Base-by-base conservation (phyloP, 2,113 vertebrate genomes). In the Saccopteryx leptura region DNA sequence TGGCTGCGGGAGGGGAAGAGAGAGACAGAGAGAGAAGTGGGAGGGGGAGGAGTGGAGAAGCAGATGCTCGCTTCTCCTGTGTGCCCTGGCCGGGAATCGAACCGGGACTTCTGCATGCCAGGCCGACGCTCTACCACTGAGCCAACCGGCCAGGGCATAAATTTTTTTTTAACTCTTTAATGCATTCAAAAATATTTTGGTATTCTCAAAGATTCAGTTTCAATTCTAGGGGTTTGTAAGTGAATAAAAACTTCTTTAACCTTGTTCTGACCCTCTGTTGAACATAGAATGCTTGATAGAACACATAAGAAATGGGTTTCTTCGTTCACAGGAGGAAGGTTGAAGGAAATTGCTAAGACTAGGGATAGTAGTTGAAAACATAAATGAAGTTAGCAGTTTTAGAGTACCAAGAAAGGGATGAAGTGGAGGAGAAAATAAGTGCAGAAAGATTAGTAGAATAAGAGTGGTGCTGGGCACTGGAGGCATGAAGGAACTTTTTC, bases 171-270 rank as follows among this genome's bases (percentile, higher is more conserved):
- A 54, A 58, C 46, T 33, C 28, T 80, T 33, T 5, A 68, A 58
- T 58, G 2, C 2, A 46, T 17, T 63, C 21, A 78, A 54, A 79
- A 69, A 9, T 2, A 86, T 1, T 65, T 85, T 33, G 31, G 18
- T 48, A 8, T 81, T 90, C 65, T 94, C 54, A 91, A 95, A 89
- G 61, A 33, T 48, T 65, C 24, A 80, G 12, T n/a, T 86, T 39
- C 58, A 61, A 60, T 79, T 87, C 18, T 90, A 78, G 46, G 11
- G 14, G 10, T 14, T 82, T 79, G 15, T 61, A 90, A 82, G 5
- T n/a, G 74, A 95, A 75, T 39, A 75, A 56, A 69, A 82, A 72
- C 2, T 21, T 21, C 39, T 90, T 82, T 60, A 15, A 54, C 18
- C 21, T 3, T 65, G 56, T 19, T 14, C 3, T 71, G 63, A 39